These are phyloP conservation scores for roundworm (Caenorhabditis elegans) DNA, from an alignment of 1,140 invertebrate species.

Conservation along the genomic window WBcel235 BX284603.4:5327001-5327500, in stretches of 20 bases:
- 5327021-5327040: no score
- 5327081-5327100: no score
- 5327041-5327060: no score
- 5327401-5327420: background rate
- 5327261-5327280: background rate
- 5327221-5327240: background rate
- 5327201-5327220: no score
- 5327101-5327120: no score
- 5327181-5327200: no score
- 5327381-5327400: background rate
- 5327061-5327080: no score
- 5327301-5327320: background rate
- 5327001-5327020: no score
- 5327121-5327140: no score
- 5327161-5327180: no score
- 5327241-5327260: slow-evolving; percentile 15
- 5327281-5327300: background rate
- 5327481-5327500: background rate
- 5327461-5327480: background rate
- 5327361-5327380: background rate
- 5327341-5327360: background rate
- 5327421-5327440: background rate
- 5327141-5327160: no score
- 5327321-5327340: background rate
- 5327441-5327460: background rate